Base-by-base conservation (phyloP, 2,797 vertebrate genomes). In the Acanthiza pusilla region DNA sequence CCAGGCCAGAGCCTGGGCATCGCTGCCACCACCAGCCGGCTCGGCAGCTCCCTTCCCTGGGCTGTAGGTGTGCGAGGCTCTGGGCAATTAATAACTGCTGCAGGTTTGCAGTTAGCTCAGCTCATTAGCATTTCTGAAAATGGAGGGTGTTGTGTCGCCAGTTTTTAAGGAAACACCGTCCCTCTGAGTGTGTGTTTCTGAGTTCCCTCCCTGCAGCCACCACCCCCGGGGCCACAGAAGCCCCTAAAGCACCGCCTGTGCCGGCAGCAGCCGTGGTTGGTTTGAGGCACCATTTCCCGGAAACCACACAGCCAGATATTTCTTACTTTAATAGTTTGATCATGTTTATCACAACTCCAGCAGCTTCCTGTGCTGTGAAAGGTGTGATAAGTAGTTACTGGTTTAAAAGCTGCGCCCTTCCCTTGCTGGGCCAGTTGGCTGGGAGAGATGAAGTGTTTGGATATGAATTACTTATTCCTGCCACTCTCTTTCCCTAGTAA, bases 361-460 rank as follows among this genome's bases (percentile, higher is more conserved):
- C 96, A 96, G 96, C 94, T 97, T 97, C 96, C 96, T 94, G 95
- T 72, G 86, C 94, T 85, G 72, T 34, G 91, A 42, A 88, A 96
- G 95, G 94, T 95, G 94, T 32, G 92, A 93, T 84, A 43, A 94
- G 93, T 82, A 78, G 94, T 89, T 72, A 47, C 77, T 89, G 91
- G 71, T 87, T 87, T 89, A 27, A 89, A 91, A 89, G 74, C 74
- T 85, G 60, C 10, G 18, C 91, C 72, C 92, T 86, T 67, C 80
- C 75, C 86, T 75, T 23, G 72, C 87, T 7, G 61, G 61, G 88
- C 82, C 11, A 16, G 38, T 62, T 79, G 93, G 70, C 76, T 43
- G 91, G 86, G 85, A 45, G 57, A 78, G 87, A 38, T 34, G 8
- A 21, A 75, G 77, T 47, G 82, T 72, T 89, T 57, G 91, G 72